Base-by-base conservation (phyloP, 2,797 vertebrate genomes). In the Phataginus tricuspis region DNA sequence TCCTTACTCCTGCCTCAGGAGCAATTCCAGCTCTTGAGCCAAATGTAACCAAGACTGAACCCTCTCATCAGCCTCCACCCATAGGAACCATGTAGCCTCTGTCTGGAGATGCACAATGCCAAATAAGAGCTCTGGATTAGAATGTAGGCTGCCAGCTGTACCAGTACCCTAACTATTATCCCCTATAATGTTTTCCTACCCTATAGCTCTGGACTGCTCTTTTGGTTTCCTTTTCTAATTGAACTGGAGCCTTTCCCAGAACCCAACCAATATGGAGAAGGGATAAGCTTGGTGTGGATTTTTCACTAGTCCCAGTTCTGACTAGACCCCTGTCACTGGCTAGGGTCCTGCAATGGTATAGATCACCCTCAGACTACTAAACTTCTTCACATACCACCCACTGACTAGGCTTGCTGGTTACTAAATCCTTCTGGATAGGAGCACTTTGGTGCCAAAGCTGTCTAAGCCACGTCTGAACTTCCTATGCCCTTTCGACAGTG, bases 401-500 rank as follows among this genome's bases (percentile, higher is more conserved):
- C 72, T 55, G 23, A 74, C 57, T 61, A 75, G 25, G 42, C 51
- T 82, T 80, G 59, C 31, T 53, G 18, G 53, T 89, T 63, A 75
- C 39, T 25, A 1, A 86, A 34, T 71, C 53, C 21, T 72, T 78
- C 72, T 27, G 9, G 9, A 37, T 12, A 75, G 59, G 25, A 53
- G 27, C 11, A 49, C 6, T 37, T 42, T 72, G 23, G 74, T 82
- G 37, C 63, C 63, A 74, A 63, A 83, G 51, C 66, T 72, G 7
- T 42, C 79, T 69, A 69, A 64, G 34, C 80, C 71, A 66, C 53
- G 49, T 68, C 55, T 93, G 90, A 96, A 89, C 94, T 95, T 80
- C 42, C 10, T 53, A n/a, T 71, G 45, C 71, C 61, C 92, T 95
- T 77, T 92, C 80, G 68, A 82, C 77, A 51, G 45, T 90, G 53